Conservation (phyloP, 2,113 vertebrate genomes). For the Scartelaos histophorus region DNA sequence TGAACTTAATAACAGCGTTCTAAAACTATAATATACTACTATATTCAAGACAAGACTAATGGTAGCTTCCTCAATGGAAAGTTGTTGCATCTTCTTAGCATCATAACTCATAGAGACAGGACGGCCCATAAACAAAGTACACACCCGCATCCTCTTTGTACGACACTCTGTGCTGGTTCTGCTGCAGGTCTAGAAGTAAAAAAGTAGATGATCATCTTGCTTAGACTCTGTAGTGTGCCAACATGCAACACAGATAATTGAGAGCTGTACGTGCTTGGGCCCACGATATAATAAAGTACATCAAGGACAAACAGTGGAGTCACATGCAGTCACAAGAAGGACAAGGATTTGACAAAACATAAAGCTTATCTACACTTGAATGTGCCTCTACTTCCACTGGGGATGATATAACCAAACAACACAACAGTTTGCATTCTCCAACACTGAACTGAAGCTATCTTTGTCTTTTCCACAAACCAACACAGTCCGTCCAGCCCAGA, state of each 20-base stretch:
- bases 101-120: constrained; percentile 20
- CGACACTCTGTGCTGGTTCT: constrained; percentile 16
- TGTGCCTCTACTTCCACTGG: neutral
- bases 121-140: constrained; percentile 24
- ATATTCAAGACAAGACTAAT: neutral
- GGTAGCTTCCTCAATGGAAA: neutral
- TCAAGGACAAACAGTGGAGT: neutral
- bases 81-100: neutral
- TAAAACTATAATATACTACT: neutral
- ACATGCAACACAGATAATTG: neutral
- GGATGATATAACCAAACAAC: neutral
- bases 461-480: neutral
- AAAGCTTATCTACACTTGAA: neutral
- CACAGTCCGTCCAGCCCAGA: neutral
- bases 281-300: constrained; percentile 6
- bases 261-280: neutral
- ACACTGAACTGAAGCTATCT: neutral
- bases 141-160: constrained; percentile 33
- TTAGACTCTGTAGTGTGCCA: neutral
- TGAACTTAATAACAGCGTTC: neutral
- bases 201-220: neutral
- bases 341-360: neutral
- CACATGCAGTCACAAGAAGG: constrained; percentile 5
- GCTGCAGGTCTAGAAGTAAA: neutral
- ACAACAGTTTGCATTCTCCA: neutral